phyloP scores from a whole-genome alignment of 2,888 invertebrate genomes.

The Allolobophora icterica region DNA sequence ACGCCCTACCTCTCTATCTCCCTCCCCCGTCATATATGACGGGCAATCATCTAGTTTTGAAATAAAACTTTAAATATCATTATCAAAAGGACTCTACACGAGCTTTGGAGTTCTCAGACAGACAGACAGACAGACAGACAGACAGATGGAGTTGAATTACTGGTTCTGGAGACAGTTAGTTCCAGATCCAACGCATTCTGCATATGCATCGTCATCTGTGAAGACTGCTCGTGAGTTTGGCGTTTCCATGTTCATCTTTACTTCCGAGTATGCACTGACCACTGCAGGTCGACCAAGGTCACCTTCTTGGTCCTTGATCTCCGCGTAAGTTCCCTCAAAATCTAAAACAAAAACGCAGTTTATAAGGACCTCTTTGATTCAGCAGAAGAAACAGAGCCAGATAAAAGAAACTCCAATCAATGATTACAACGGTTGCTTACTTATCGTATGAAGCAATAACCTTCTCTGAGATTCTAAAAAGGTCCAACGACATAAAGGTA shows the following conservation, averaged over 20 bases:
- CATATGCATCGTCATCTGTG: neutral
- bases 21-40: no score
- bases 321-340: neutral
- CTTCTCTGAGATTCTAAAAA: no score
- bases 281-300: neutral
- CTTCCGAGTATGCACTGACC: neutral
- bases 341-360: neutral
- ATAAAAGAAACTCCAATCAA: neutral
- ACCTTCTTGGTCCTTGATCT: neutral
- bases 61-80: neutral
- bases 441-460: no score
- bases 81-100: neutral
- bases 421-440: no score
- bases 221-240: no score
- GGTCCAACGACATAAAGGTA: no score
- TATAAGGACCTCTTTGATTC: neutral
- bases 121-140: neutral
- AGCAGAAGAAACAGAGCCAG: neutral
- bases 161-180: neutral
- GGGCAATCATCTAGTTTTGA: no score
- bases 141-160: neutral
- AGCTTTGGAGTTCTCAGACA: neutral
- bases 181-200: neutral
- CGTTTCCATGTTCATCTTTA: neutral
- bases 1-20: no score